Percentiles rank a stretch among this genome's conserved stretches.
Conservation (phyloP, 2,797 vertebrate species). For the Tokudaia tokunoshimensis region DNA sequence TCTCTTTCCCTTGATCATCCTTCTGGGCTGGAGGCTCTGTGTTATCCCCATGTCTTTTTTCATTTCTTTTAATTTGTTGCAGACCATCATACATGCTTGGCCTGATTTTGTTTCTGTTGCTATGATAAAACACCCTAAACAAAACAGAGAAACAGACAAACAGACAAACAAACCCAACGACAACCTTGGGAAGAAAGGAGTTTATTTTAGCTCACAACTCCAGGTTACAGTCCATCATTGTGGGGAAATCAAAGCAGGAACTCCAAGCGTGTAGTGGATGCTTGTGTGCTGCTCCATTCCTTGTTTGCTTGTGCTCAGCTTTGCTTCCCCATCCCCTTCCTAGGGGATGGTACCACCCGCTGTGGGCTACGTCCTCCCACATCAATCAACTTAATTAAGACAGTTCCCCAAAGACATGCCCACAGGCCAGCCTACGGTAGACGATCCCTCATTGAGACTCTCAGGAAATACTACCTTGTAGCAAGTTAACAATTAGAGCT, state of each 20-base stretch:
- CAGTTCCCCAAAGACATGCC: neutral
- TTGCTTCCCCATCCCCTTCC: neutral
- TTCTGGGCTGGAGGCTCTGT: neutral
- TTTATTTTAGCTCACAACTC: neutral
- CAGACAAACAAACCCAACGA: neutral
- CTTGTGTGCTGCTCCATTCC: fast-evolving
- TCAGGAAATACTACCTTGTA: neutral
- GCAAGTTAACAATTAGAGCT: neutral
- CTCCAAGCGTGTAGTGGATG: too few species aligned
- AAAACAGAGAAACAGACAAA: neutral
- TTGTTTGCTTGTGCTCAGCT: neutral
- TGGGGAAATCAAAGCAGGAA: neutral
- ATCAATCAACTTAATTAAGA: neutral
- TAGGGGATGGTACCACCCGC: neutral
- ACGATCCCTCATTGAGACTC: neutral
- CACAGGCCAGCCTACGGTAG: neutral
- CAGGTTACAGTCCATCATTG: neutral
- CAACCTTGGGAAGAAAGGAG: neutral
- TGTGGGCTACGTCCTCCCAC: neutral
- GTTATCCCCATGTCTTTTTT: neutral
- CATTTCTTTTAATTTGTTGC: neutral
- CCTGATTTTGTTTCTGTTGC: neutral
- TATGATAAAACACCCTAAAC: neutral
- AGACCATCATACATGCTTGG: neutral
- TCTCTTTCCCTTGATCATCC: neutral